Conservation (phyloP, 2,797 vertebrate genomes). For the Hipposideros larvatus region DNA sequence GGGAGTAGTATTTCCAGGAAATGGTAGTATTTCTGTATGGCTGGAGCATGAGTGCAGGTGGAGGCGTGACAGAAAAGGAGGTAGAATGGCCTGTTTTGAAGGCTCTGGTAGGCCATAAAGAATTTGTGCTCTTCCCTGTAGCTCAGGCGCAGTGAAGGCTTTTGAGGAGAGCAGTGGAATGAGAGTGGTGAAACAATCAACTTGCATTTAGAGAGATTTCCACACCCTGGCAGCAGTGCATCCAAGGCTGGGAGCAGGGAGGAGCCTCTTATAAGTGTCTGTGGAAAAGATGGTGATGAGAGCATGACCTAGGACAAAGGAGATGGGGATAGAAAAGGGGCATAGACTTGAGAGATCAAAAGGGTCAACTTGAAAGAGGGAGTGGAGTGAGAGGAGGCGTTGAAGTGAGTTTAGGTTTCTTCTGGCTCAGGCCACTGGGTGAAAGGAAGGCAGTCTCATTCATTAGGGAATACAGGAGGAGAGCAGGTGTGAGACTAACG, state of each 20-base stretch:
- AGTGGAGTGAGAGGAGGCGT: neutral
- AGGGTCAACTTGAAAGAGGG: neutral
- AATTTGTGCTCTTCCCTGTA: neutral
- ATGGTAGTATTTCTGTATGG: neutral
- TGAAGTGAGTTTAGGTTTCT: neutral
- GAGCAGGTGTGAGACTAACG: neutral
- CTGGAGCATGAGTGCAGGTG: neutral
- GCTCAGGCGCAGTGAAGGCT: neutral
- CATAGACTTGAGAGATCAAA: neutral
- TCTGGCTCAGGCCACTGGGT: neutral
- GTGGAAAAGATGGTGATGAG: neutral
- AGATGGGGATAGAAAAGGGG: neutral
- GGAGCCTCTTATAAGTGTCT: neutral
- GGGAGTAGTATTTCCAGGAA: neutral
- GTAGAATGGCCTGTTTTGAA: neutral
- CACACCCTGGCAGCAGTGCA: neutral
- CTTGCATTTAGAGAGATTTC: neutral
- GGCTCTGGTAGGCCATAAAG: neutral
- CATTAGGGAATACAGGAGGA: neutral
- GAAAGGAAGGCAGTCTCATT: conserved; percentile 6
- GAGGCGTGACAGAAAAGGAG: neutral
- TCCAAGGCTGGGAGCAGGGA: neutral
- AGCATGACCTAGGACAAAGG: neutral
- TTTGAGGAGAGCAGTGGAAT: neutral
- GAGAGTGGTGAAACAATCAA: neutral